Evolutionary conservation across 2,113 vertebrate genomes (phyloP).

Genomic region (Muntiacus muntjak): DNA sequence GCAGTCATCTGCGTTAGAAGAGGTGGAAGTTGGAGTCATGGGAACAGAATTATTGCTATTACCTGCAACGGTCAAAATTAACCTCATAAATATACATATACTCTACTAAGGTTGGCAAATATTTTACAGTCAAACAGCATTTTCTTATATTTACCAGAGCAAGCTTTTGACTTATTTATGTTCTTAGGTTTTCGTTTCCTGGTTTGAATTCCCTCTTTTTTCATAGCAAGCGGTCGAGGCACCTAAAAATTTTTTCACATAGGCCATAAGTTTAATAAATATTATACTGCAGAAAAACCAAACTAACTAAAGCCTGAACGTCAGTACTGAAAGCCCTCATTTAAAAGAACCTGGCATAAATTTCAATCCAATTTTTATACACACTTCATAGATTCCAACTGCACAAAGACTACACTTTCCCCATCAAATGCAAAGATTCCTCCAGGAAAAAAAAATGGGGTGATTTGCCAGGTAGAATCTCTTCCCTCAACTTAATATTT

Average conservation of each 20-base stretch:
- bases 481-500: background rate
- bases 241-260: slow-evolving; percentile 83
- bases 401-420: background rate
- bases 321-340: background rate
- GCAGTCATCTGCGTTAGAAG: slow-evolving; percentile 96
- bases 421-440: background rate
- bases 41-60: slow-evolving; percentile 90
- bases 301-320: background rate
- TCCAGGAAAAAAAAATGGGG: background rate
- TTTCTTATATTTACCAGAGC: slow-evolving; percentile 88
- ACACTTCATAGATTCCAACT: background rate
- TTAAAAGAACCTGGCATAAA: slow-evolving; percentile 24
- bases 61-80: slow-evolving; percentile 80
- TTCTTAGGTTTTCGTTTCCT: slow-evolving; percentile 99
- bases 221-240: slow-evolving; percentile 97
- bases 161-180: slow-evolving; percentile 93
- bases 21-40: slow-evolving; percentile 98
- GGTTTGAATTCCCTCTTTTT: slow-evolving; percentile 99
- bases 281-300: slow-evolving; percentile 14
- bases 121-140: background rate
- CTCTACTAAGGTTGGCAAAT: background rate
- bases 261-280: background rate
- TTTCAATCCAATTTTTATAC: background rate
- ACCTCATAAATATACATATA: slow-evolving; percentile 43
- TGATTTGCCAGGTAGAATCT: background rate